Conservation (phyloP, 2,797 vertebrate genomes). For the Coluber constrictor region DNA sequence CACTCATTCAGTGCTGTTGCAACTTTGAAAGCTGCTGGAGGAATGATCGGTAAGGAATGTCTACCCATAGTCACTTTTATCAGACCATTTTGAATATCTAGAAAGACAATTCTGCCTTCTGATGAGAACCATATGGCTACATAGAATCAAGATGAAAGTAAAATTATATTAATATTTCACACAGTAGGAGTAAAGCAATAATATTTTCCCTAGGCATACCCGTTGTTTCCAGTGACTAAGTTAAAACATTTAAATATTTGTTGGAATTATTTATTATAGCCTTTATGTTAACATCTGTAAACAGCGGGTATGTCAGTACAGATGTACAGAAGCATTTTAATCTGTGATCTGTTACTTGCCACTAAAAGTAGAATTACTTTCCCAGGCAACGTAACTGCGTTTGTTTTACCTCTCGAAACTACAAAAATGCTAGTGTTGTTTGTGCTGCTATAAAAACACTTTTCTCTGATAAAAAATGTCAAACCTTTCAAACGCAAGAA, state of each 20-base stretch:
- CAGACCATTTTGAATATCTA: not conserved
- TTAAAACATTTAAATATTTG: not conserved
- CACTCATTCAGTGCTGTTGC: not conserved
- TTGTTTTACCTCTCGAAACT: constrained; percentile 5
- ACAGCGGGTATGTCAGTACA: not conserved
- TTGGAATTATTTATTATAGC: not conserved
- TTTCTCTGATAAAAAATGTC: not conserved
- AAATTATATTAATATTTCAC: not conserved
- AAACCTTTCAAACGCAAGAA: not conserved
- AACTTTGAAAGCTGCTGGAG: not conserved
- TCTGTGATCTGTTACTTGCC: not conserved
- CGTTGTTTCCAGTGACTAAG: not conserved
- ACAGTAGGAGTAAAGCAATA: not conserved
- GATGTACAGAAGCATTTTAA: constrained; percentile 34
- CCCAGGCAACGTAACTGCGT: not conserved
- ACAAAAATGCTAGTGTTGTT: constrained; percentile 10
- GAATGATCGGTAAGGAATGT: not conserved
- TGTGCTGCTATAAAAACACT: not conserved
- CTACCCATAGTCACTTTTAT: not conserved
- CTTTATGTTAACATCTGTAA: constrained; percentile 13
- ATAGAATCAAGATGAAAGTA: not conserved
- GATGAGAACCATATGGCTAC: not conserved
- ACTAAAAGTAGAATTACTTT: constrained; percentile 5
- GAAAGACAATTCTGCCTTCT: not conserved
- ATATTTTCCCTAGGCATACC: not conserved